These are phyloP conservation scores for Pluvialis apricaria DNA, from an alignment of 2,113 vertebrate genomes.

Conservation along the genomic window DNA sequence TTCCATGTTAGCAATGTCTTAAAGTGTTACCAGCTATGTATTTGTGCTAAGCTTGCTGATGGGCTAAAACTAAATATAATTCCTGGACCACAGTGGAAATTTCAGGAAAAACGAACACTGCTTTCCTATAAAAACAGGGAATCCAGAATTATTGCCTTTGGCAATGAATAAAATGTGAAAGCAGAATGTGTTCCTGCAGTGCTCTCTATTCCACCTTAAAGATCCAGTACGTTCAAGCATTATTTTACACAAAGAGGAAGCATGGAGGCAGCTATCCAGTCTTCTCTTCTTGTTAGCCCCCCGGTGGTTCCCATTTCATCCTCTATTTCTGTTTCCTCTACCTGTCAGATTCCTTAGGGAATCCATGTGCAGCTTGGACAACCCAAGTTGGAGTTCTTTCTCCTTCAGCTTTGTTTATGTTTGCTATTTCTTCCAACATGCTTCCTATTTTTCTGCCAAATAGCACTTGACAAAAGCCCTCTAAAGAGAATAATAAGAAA, in stretches of 20 bases:
- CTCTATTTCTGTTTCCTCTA: background rate
- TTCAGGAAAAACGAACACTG: background rate
- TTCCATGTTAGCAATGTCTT: background rate
- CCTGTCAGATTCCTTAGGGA: background rate
- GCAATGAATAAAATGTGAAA: background rate
- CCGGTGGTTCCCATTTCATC: background rate
- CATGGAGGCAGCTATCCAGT: background rate
- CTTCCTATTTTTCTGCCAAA: constrained; percentile 24
- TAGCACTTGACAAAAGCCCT: constrained; percentile 3
- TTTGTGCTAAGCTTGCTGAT: background rate
- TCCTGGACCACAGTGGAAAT: background rate
- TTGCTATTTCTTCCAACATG: constrained; percentile 16
- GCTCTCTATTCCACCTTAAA: background rate
- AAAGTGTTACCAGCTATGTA: background rate
- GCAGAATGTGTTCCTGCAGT: background rate
- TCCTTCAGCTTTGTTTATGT: constrained; percentile 1
- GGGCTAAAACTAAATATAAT: background rate
- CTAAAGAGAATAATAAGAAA: constrained; percentile 2
- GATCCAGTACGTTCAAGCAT: background rate
- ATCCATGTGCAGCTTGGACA: background rate
- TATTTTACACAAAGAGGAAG: background rate
- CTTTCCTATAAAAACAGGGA: background rate
- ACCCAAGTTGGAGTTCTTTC: background rate
- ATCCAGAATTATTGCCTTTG: background rate
- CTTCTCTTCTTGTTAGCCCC: background rate